Base-by-base conservation (phyloP, 2,113 vertebrate genomes). In the Plestiodon gilberti region DNA sequence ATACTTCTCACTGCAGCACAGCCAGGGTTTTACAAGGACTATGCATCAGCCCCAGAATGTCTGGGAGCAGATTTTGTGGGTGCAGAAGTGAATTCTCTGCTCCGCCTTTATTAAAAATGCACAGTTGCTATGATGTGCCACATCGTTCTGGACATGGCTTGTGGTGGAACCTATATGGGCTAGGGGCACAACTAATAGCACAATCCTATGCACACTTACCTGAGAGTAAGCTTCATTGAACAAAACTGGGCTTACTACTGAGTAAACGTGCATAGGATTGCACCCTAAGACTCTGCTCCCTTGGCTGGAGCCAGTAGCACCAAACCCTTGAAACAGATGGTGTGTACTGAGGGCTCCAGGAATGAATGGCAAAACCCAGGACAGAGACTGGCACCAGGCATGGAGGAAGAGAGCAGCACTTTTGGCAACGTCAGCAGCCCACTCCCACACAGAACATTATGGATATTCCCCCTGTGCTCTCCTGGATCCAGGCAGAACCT, bases 21-120 rank as follows among this genome's bases (percentile, higher is more conserved):
- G 0, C 23, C 23, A 22, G 70, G 59, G 17, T 43, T 43, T 75
- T 84, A 43, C 30, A n/a, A 48, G 28, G 30, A n/a, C 65, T 25
- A 73, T 35, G 48, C 22, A 65, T 20, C n/a, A 22, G 59, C 23
- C 52, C 59, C 79, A 81, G 71, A 55, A 48, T 65, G 17, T 64
- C 70, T 81, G 40, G 33, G 62, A 69, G 33, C 62, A 67, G 48
- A 38, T 85, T 85, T 77, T 78, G 75, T 64, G 78, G 62, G 23
- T 64, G n/a, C 17, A 70, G 84, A 48, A 88, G 93, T 94, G 94
- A 94, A 95, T 95, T 94, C 94, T 95, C 94, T 95, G 94, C 95
- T 95, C 92, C 86, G 90, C 78, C 81, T 90, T 88, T 89, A 69
- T 80, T 83, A 91, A 75, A 89, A 76, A 88, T 18, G 33, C 55